Evolutionary conservation across 2,888 invertebrate species (phyloP).

Genomic region (Cinara cedri): DNA sequence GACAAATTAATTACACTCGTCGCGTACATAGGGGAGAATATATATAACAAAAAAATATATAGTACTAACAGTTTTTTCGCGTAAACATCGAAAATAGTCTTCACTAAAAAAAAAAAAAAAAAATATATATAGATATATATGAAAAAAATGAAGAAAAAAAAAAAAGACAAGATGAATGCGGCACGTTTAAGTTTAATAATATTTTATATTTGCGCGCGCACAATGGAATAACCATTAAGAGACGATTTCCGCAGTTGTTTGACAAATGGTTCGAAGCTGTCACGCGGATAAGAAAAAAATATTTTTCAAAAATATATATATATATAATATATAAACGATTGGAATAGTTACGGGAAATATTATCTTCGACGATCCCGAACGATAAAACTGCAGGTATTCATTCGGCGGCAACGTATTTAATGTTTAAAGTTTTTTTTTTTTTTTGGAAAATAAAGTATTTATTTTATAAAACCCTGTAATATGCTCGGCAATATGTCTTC

Average conservation of each 20-base stretch:
- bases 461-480: no score
- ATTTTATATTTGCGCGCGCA: background rate
- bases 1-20: no score
- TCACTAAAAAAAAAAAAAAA: no score
- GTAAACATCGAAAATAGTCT: background rate
- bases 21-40: background rate
- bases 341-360: background rate
- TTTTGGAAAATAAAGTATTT: no score
- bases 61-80: background rate
- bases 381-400: background rate
- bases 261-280: background rate
- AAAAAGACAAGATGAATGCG: background rate
- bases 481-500: no score
- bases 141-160: background rate
- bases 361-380: background rate
- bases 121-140: no score
- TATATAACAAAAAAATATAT: background rate
- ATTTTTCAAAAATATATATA: no score
- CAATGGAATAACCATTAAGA: background rate
- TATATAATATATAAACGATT: constrained; percentile 1
- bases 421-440: background rate
- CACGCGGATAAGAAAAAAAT: background rate
- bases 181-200: background rate
- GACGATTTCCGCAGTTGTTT: background rate
- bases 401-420: background rate